Evolutionary conservation across 2,888 invertebrate species (phyloP).

Genomic region (Callinectes sapidus): DNA sequence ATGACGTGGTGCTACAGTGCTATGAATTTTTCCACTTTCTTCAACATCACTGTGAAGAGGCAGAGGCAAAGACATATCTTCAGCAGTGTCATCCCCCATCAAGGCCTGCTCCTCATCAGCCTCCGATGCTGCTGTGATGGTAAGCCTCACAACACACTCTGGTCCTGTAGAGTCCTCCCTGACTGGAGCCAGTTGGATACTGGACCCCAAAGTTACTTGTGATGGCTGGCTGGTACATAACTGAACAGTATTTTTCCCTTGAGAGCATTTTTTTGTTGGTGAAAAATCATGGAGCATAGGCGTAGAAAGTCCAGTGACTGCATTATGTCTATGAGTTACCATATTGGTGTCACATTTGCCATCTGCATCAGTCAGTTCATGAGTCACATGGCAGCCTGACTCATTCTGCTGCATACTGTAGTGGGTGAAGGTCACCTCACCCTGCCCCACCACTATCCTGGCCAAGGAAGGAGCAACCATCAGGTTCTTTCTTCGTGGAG

Average conservation of each 20-base stretch:
- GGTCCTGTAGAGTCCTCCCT: not conserved
- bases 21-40: not conserved
- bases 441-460: slow-evolving; percentile 49
- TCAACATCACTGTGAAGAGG: not conserved
- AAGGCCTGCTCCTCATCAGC: not conserved
- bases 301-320: not conserved
- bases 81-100: not conserved
- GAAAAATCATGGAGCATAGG: not conserved
- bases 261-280: not conserved
- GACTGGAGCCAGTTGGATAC: not conserved
- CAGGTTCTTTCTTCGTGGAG: not conserved
- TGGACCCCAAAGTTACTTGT: not conserved
- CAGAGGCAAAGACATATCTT: not conserved
- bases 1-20: not conserved
- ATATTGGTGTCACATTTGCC: not conserved
- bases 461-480: slow-evolving; percentile 36
- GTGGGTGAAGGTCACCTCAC: slow-evolving; percentile 57
- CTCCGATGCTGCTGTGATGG: slow-evolving; percentile 42
- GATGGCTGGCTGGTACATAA: not conserved
- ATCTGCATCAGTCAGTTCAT: not conserved
- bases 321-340: not conserved
- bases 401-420: not conserved
- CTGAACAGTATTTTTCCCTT: not conserved
- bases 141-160: slow-evolving; percentile 49
- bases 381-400: not conserved